Evolutionary conservation across 2,797 vertebrate species (phyloP).

Genomic region (Crocidura indochinensis): DNA sequence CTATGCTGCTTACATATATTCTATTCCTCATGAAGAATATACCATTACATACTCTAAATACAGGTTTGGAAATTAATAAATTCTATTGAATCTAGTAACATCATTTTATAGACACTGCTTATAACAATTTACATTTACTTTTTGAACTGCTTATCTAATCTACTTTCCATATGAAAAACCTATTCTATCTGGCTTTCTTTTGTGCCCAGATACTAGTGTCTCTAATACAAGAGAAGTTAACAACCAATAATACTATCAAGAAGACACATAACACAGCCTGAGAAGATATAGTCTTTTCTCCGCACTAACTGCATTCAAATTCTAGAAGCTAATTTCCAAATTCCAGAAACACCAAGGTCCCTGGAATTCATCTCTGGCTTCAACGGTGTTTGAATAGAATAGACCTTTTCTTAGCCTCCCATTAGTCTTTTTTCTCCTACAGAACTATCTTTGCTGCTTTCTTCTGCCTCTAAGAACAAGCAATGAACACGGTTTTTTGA

Average conservation of each 20-base stretch:
- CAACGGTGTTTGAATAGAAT: no score
- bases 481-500: not conserved
- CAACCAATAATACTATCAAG: not conserved
- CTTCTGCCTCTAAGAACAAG: not conserved
- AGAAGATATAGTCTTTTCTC: conserved; percentile 33
- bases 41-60: conserved; percentile 30
- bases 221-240: conserved; percentile 57
- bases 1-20: not conserved
- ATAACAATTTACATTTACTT: conserved; percentile 47
- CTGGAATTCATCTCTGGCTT: not conserved
- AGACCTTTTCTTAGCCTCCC: not conserved
- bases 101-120: conserved; percentile 4
- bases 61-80: not conserved
- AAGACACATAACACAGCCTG: not conserved
- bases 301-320: not conserved
- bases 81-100: not conserved
- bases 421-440: not conserved
- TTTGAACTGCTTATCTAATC: conserved; percentile 46
- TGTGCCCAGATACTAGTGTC: conserved; percentile 15
- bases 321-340: conserved; percentile 27
- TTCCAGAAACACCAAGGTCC: not conserved
- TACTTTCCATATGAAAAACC: conserved; percentile 18
- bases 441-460: not conserved
- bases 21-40: conserved; percentile 28
- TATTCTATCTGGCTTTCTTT: conserved; percentile 61